These are phyloP conservation scores for Prenolepis imparis DNA, from an alignment of 2,888 invertebrate species.

Conservation along the genomic window DNA sequence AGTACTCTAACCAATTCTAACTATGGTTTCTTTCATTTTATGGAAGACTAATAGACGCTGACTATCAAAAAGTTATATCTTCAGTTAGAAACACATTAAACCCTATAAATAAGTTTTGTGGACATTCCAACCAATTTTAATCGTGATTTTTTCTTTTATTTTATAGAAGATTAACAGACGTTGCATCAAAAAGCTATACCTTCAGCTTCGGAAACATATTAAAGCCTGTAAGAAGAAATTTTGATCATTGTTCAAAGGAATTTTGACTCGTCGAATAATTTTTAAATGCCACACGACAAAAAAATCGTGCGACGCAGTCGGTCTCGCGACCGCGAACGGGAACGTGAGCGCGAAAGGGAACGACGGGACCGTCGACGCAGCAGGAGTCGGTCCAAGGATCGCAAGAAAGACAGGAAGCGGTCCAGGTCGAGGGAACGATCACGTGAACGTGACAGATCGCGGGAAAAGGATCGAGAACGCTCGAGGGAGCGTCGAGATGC, in stretches of 20 bases:
- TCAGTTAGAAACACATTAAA: no score
- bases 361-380: conserved; percentile 81
- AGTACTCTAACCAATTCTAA: no score
- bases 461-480: conserved; percentile 75
- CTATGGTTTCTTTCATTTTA: no score
- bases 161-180: neutral
- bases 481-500: conserved; percentile 74
- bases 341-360: conserved; percentile 84
- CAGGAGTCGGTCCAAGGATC: conserved; percentile 83
- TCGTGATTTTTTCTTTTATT: neutral
- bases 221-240: neutral
- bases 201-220: neutral
- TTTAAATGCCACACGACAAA: conserved; percentile 86
- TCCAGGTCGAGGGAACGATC: conserved; percentile 79
- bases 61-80: no score
- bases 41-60: no score
- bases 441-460: conserved; percentile 80
- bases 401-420: conserved; percentile 75
- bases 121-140: no score
- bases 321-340: conserved; percentile 86
- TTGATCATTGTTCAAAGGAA: neutral
- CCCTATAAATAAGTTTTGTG: no score
- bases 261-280: neutral
- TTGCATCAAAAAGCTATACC: neutral
- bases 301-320: conserved; percentile 86